Evolutionary conservation across 2,113 vertebrate species (phyloP), one percentile per base, ranked within the genome.

Genomic region (Oxyruncus cristatus): DNA sequence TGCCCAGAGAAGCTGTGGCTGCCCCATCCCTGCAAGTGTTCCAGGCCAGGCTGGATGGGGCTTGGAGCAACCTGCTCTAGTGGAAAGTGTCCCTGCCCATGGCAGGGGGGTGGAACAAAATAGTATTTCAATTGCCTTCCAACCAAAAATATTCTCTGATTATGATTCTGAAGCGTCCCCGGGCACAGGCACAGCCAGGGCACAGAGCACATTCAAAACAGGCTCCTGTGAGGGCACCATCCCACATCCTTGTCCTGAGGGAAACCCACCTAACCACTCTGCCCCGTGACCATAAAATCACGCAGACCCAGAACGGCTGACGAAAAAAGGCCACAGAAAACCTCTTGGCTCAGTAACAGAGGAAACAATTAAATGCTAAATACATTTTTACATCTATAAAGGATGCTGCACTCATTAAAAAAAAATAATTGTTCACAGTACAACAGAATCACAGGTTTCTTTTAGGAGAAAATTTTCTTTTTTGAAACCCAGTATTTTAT

Each of bases 21-120:
- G 47, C 21, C 5, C 4, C 39, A 55, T 27, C 30, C 30, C 63
- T 76, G 47, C 6, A 1, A 84, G 3, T 35, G 32, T 11, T 0
- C 56, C 0, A 84, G 22, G 21, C 6, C 41, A 37, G 35, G 26
- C 0, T 63, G 65, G 72, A 71, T 0, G 0, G 22, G 0, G 6
- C 12, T 77, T 63, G 56, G 72, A 84, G 8, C 35, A 49, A 0
- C 10, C 7, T 71, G 49, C 49, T 4, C 3, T 1, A 5, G 56
- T 23, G 49, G 65, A 42, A 84, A 8, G 22, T 42, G 30, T 62
- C 47, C 6, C 41, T 68, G 47, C 3, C 44, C 28, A 11, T 3
- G 5, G 20, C n/a, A 89, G 12, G 26, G 35, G 7, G 9, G 16
- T 53, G 63, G 21, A 33, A 33, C 14, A 6, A 14, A 22, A 42